Conservation (phyloP, 2,113 vertebrate species). For the Ibidorhyncha struthersii region DNA sequence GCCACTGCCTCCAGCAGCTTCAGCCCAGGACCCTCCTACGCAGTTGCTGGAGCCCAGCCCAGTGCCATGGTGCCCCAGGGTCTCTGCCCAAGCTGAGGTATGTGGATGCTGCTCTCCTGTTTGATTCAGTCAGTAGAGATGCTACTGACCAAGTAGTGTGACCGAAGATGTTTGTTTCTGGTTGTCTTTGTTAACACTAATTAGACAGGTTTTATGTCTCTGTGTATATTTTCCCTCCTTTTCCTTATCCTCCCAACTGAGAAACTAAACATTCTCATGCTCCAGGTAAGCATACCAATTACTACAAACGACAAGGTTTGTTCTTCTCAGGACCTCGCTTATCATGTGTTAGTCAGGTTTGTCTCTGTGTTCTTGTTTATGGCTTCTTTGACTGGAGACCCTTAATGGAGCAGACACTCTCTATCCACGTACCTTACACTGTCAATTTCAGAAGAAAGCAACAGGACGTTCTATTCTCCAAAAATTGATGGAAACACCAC, state of each 20-base stretch:
- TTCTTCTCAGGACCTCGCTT: background rate
- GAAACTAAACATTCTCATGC: background rate
- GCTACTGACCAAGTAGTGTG: background rate
- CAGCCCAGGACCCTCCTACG: background rate
- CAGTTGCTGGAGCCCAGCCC: background rate
- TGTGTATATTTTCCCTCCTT: background rate
- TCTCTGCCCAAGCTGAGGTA: background rate
- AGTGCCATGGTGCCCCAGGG: rapidly evolving
- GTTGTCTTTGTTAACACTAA: background rate
- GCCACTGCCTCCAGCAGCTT: background rate
- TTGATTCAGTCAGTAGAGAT: background rate
- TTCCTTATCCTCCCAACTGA: background rate
- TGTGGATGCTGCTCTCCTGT: background rate
- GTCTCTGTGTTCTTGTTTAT: background rate
- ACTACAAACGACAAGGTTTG: background rate
- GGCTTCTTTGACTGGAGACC: background rate
- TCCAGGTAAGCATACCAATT: background rate
- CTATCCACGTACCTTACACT: background rate
- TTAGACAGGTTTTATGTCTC: no score
- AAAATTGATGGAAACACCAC: background rate
- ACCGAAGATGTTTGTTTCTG: background rate
- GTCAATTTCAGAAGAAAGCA: background rate
- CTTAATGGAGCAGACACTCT: background rate
- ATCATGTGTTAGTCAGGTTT: background rate
- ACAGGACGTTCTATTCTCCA: background rate